These are phyloP conservation scores for Eupithecia dodoneata DNA, from an alignment of 2,888 invertebrate genomes.

Conservation along the genomic window DNA sequence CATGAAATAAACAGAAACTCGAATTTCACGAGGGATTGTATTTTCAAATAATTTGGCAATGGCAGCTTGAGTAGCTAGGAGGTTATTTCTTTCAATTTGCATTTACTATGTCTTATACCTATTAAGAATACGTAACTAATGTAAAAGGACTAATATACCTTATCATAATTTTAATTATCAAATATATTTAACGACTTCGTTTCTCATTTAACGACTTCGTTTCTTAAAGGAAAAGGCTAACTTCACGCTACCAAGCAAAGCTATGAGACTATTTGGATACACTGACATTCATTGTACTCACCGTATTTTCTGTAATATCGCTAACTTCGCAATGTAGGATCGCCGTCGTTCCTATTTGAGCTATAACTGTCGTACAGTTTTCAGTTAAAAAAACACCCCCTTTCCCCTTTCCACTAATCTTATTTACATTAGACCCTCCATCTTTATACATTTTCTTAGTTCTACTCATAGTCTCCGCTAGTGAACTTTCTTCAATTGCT, in stretches of 20 bases:
- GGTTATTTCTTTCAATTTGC: background rate
- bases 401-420: conserved; percentile 72
- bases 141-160: background rate
- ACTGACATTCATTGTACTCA: conserved; percentile 57
- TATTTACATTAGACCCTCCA: conserved; percentile 71
- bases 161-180: background rate
- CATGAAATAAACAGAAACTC: conserved; percentile 13
- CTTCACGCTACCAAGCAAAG: too few relatives aligned
- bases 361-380: conserved; percentile 86
- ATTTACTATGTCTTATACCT: background rate
- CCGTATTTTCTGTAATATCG: conserved; percentile 86
- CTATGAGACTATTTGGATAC: too few relatives aligned
- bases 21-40: background rate
- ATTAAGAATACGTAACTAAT: background rate
- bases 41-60: background rate
- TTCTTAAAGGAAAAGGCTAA: background rate
- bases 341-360: conserved; percentile 86
- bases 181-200: background rate
- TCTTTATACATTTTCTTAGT: conserved; percentile 82
- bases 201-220: background rate
- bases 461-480: conserved; percentile 71
- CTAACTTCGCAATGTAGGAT: conserved; percentile 86
- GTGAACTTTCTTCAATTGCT: conserved; percentile 60
- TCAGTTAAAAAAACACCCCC: conserved; percentile 84
- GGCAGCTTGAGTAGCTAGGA: background rate